These are phyloP conservation scores for Alitta virens DNA, from an alignment of 2,888 invertebrate genomes.

Conservation along the genomic window DNA sequence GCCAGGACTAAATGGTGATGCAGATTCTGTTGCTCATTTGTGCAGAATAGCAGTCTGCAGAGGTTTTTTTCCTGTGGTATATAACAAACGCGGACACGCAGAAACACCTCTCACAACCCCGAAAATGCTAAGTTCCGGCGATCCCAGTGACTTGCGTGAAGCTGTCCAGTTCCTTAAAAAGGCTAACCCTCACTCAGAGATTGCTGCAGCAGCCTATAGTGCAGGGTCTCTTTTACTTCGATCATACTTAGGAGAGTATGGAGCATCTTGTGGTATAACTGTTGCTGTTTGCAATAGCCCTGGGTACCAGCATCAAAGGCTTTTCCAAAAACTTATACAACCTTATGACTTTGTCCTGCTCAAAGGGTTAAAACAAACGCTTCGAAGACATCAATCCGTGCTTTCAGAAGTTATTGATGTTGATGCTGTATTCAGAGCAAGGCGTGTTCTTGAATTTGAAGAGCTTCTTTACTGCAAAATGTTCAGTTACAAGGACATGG, in stretches of 20 bases:
- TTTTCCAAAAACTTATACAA: constrained; percentile 28
- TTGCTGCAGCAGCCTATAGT: constrained; percentile 40
- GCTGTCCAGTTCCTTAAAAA: constrained; percentile 40
- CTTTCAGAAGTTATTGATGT: constrained; percentile 37
- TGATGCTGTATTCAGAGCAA: constrained; percentile 32
- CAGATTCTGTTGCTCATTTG: constrained; percentile 30
- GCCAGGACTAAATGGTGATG: constrained; percentile 41
- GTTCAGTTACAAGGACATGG: constrained; percentile 33
- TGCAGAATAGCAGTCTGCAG: constrained; percentile 34
- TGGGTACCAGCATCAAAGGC: constrained; percentile 34
- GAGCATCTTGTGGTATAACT: constrained; percentile 39
- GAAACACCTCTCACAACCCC: constrained; percentile 41
- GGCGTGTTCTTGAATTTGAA: constrained; percentile 39
- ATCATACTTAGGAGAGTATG: constrained; percentile 49
- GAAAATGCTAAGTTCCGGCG: constrained; percentile 41
- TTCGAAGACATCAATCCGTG: constrained; percentile 36
- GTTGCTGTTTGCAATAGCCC: constrained; percentile 45
- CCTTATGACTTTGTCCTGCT: constrained; percentile 38
- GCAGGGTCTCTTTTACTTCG: constrained; percentile 41
- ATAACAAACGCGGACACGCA: constrained; percentile 45
- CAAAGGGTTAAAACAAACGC: constrained; percentile 34
- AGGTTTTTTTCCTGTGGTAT: constrained; percentile 43
- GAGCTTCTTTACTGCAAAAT: constrained; percentile 40
- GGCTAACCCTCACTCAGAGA: constrained; percentile 33
- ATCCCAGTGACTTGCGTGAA: constrained; percentile 44